These are phyloP conservation scores for Brachionus calyciflorus DNA, from an alignment of 1,140 invertebrate genomes.

Conservation along the genomic window DNA sequence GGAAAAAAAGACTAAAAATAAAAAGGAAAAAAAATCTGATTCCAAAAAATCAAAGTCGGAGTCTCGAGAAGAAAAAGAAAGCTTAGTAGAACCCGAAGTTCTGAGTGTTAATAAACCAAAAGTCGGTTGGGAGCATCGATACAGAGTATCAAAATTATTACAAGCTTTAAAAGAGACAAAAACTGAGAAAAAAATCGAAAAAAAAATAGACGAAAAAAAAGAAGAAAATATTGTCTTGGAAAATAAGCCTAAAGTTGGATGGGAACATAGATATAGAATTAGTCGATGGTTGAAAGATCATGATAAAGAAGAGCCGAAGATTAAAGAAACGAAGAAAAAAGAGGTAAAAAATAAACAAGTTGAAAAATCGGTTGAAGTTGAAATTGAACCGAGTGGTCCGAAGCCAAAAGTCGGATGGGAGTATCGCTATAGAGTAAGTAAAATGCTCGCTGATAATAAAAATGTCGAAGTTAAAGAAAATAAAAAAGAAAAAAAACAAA, in stretches of 20 bases:
- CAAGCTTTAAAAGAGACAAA: not conserved
- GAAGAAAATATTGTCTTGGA: not conserved
- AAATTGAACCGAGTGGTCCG: no score
- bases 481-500: conserved; percentile 17
- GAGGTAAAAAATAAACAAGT: not conserved
- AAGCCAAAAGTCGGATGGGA: no score
- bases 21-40: not conserved
- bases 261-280: conserved; percentile 37
- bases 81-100: not conserved
- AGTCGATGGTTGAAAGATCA: not conserved
- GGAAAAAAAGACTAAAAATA: not conserved
- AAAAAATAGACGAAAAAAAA: not conserved
- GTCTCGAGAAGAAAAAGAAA: not conserved
- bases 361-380: no score
- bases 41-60: no score
- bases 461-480: not conserved
- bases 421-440: not conserved
- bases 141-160: not conserved
- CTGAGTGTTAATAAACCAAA: not conserved
- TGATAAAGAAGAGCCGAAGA: not conserved
- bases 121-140: not conserved
- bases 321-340: not conserved
- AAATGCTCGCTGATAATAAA: not conserved
- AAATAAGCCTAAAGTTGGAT: conserved; percentile 46
- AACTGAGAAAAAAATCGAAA: not conserved